A percentile compares a stretch with the other conserved stretches of the same genome.
Evolutionary conservation across 2,797 vertebrate genomes (phyloP).

Genomic region (Hyperoplus immaculatus): DNA sequence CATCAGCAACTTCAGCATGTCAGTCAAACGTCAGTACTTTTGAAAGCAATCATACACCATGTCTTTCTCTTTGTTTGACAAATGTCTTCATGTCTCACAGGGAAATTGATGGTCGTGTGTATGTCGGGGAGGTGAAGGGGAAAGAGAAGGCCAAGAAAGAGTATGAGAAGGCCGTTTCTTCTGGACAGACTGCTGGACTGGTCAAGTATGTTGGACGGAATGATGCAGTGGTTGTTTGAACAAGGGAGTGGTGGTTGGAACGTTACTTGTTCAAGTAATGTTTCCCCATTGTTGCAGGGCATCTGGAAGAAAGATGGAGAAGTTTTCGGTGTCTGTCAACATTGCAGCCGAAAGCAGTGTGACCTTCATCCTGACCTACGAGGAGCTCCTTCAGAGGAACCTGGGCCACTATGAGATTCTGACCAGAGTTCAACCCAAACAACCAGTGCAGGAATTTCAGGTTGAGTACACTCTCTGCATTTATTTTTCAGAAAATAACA

Average conservation of each 20-base stretch:
- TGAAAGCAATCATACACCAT: not conserved
- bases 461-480: conserved; percentile 64
- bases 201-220: conserved; percentile 85
- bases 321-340: conserved; percentile 92
- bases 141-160: conserved; percentile 90
- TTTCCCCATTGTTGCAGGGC: conserved; percentile 74
- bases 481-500: not conserved
- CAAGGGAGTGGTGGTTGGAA: not conserved
- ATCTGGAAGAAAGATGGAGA: conserved; percentile 94
- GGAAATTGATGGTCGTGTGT: conserved; percentile 87
- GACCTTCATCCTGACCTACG: conserved; percentile 91
- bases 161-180: conserved; percentile 90
- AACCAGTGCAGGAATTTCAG: conserved; percentile 91
- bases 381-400: conserved; percentile 92
- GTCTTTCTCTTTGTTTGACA: not conserved
- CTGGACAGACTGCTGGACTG: conserved; percentile 90
- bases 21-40: conserved; percentile 73
- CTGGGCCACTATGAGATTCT: conserved; percentile 91
- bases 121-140: conserved; percentile 90
- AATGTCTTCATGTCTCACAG: conserved; percentile 72
- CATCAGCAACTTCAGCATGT: conserved; percentile 97
- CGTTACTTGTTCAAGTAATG: not conserved
- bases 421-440: conserved; percentile 90
- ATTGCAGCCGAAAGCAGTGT: conserved; percentile 88
- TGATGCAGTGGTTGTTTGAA: not conserved